These are phyloP conservation scores for Protula sp. DNA, from an alignment of 2,888 invertebrate genomes.

Conservation along the genomic window DNA sequence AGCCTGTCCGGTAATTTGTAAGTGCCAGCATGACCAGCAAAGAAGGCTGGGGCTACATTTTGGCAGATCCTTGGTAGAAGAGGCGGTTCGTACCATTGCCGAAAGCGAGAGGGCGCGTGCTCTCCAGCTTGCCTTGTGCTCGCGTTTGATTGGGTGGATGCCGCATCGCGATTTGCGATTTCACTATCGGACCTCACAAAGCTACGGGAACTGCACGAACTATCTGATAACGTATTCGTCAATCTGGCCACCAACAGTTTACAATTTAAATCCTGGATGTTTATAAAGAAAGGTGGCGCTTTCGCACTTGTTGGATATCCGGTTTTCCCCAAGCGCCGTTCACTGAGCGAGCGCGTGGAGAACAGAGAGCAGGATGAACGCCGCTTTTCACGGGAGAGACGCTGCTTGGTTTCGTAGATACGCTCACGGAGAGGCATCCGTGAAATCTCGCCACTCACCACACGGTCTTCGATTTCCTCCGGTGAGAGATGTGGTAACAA, in stretches of 20 bases:
- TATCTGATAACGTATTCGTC: neutral
- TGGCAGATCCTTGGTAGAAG: constrained; percentile 29
- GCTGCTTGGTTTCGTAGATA: neutral
- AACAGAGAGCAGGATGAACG: no score
- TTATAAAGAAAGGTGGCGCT: constrained; percentile 29
- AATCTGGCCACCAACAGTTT: constrained; percentile 31
- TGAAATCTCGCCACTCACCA: neutral
- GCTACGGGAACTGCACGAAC: neutral
- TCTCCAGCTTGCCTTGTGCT: neutral
- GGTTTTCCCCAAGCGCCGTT: neutral
- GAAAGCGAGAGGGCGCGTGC: neutral
- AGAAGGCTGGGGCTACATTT: constrained; percentile 32
- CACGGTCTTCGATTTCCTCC: neutral
- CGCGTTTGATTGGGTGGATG: no score
- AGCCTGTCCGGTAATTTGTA: constrained; percentile 33
- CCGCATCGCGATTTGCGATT: constrained; percentile 8
- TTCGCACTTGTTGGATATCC: neutral
- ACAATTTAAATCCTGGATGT: constrained; percentile 34
- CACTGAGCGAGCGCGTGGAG: neutral
- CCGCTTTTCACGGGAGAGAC: neutral
- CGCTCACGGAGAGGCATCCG: neutral
- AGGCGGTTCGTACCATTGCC: constrained; percentile 34
- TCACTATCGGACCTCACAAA: constrained; percentile 21
- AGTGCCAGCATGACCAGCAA: constrained; percentile 28
- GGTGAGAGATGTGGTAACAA: neutral